phyloP scores from a whole-genome alignment of 2,113 vertebrate genomes.

The Mastomys natalensis region DNA sequence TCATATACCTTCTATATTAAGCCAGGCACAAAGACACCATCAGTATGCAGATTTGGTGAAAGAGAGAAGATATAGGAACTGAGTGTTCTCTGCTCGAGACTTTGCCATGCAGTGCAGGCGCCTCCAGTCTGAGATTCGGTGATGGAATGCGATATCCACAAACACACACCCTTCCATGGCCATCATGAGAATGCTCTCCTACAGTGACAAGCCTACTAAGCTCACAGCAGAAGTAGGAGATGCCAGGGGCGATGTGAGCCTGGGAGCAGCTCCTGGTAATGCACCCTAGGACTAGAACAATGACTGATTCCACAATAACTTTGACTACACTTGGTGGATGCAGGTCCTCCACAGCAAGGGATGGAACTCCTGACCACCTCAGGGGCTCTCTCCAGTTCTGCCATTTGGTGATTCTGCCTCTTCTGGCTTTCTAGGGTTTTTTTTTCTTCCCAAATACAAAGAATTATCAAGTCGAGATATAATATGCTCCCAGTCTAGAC shows the following conservation, averaged over 20 bases:
- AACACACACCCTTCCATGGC: not conserved
- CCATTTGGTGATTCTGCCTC: not conserved
- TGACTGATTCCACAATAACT: not conserved
- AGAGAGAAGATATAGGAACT: not conserved
- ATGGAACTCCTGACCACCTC: not conserved
- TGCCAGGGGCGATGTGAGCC: not conserved
- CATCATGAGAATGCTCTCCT: not conserved
- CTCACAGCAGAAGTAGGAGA: not conserved
- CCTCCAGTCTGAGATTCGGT: not conserved
- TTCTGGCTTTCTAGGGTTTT: not conserved
- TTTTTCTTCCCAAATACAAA: not conserved
- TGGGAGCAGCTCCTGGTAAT: not conserved
- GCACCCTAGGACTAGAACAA: not conserved
- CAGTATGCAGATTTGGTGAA: too few relatives aligned
- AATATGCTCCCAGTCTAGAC: not conserved
- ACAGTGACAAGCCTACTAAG: not conserved
- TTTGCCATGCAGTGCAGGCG: not conserved
- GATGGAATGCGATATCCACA: not conserved
- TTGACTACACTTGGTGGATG: not conserved
- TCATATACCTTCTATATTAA: not conserved
- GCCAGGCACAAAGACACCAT: not conserved
- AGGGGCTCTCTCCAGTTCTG: not conserved
- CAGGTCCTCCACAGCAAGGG: too few relatives aligned
- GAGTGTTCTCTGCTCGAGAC: not conserved
- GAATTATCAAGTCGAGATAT: not conserved